Percentiles rank a stretch among this genome's conserved stretches.
phyloP scores from a whole-genome alignment of 2,113 vertebrate species.

The Engraulis encrasicolus region DNA sequence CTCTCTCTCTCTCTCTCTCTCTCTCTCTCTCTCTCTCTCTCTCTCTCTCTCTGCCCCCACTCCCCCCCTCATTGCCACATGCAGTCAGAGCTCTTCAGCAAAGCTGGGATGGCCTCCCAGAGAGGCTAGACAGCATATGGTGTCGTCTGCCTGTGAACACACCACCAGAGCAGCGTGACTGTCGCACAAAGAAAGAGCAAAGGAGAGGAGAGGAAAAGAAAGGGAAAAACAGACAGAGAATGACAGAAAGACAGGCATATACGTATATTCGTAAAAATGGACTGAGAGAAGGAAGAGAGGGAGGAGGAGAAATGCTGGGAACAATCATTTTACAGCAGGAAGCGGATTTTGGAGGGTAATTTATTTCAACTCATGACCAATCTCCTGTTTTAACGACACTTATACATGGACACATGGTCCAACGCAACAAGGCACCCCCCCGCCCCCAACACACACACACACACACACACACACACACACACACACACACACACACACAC shows the following conservation, averaged over 20 bases:
- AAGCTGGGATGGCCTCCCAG: conserved; percentile 57
- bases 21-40: not conserved
- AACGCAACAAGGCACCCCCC: not conserved
- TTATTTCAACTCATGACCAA: not conserved
- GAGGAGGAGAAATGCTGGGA: not conserved
- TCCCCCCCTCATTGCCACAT: conserved; percentile 21
- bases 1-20: conserved; percentile 21
- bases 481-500: too few species aligned
- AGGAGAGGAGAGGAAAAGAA: conserved; percentile 25
- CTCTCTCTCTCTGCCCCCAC: conserved; percentile 25
- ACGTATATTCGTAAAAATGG: conserved; percentile 19
- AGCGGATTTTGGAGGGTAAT: not conserved
- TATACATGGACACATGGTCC: not conserved
- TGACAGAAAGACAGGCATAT: conserved; percentile 10
- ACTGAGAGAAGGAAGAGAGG: conserved; percentile 8
- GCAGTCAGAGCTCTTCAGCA: conserved; percentile 45
- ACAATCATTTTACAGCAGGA: conserved; percentile 1
- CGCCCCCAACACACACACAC: too few species aligned
- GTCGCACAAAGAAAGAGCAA: conserved; percentile 37
- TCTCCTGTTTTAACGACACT: not conserved
- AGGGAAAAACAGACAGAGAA: conserved; percentile 22
- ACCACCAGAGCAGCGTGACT: conserved; percentile 69
- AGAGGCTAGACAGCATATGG: conserved; percentile 81
- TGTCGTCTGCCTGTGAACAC: conserved; percentile 72
- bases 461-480: too few species aligned